phyloP scores from a whole-genome alignment of 2,797 vertebrate species.

The Prunella strophiata region DNA sequence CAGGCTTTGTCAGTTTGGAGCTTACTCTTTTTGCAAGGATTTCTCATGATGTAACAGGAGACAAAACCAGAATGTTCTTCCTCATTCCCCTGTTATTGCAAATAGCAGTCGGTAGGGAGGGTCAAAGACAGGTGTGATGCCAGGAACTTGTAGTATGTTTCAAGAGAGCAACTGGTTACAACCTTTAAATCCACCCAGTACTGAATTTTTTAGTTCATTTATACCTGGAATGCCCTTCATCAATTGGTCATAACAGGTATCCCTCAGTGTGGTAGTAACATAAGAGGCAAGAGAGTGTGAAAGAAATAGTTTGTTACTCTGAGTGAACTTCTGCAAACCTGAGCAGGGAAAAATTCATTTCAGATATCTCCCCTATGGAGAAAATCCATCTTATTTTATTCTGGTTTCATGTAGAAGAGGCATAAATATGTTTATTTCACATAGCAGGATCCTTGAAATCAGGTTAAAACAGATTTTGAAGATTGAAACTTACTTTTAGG shows the following conservation, averaged over 20 bases:
- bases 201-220: neutral
- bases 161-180: neutral
- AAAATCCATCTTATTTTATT: neutral
- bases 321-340: neutral
- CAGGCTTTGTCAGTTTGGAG: neutral
- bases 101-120: neutral
- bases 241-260: neutral
- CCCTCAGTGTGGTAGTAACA: neutral
- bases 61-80: neutral
- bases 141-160: neutral
- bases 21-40: neutral
- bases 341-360: neutral
- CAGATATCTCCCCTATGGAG: neutral
- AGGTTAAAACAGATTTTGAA: neutral
- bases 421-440: neutral
- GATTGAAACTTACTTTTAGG: neutral
- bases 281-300: neutral
- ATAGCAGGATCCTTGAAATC: neutral
- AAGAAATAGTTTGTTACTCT: neutral
- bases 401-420: neutral
- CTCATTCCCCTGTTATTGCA: neutral
- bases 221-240: neutral
- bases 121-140: neutral
- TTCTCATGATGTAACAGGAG: neutral
- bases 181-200: neutral